Base-by-base conservation (phyloP, 2,888 invertebrate genomes). In the Philhelius pedissequus region DNA sequence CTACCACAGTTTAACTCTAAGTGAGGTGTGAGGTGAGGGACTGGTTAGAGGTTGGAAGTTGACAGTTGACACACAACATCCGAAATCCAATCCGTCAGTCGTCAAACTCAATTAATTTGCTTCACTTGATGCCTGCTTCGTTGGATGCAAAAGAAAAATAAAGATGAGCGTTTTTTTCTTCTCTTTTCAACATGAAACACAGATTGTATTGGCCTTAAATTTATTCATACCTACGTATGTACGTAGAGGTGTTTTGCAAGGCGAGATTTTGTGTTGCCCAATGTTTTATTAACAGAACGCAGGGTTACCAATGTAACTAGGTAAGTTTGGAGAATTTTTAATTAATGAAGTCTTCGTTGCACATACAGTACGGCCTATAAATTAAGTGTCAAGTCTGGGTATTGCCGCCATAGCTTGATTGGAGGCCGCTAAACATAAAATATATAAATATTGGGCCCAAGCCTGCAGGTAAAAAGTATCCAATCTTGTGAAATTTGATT, bases 41-140 rank as follows among this genome's bases (percentile, higher is more conserved):
- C 45, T 48, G 64, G 54, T 43, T 48, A 45, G 4, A 40, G 50
- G 73, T 62, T n/a, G n/a, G n/a, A n/a, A n/a, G n/a, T n/a, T n/a
- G n/a, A n/a, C n/a, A n/a, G n/a, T n/a, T 73, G 45, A 78, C 54
- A 70, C 50, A 64, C 83, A 74, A 78, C 83, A 78, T 78, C 69
- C 52, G 69, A 78, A 74, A 83, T 83, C 56, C 69, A 69, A 78
- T 78, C 82, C 73, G 73, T 83, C 82, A 83, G 78, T 83, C 82
- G 78, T 83, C 82, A 83, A 74, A 83, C 78, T 78, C 74, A 78
- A 83, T 83, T 83, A 78, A 83, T 83, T 83, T 83, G 83, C 74
- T 64, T 78, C 70, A 83, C 56, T 83, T 69, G 73, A 69, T 78
- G 68, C 68, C 56, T 64, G 78, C 71, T 62, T 78, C 45, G 60